Percentiles rank a stretch among this genome's conserved stretches.
Conservation (phyloP, 2,888 invertebrate species). For the Nomada goodeniana region DNA sequence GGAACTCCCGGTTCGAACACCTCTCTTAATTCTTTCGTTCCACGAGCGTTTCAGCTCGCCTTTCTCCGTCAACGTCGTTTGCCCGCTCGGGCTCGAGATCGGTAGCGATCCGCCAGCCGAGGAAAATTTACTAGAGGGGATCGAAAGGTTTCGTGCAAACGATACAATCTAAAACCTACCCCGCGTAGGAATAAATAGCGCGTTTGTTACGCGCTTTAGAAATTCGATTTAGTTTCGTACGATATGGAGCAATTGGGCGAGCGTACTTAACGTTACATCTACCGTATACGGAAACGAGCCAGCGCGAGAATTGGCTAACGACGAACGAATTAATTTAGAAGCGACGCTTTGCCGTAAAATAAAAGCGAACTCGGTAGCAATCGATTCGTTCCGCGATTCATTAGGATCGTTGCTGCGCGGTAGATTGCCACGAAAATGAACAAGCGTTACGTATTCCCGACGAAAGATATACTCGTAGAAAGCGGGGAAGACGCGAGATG, state of each 20-base stretch:
- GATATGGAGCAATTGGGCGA: conserved; percentile 39
- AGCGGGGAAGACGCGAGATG: background rate
- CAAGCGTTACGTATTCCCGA: background rate
- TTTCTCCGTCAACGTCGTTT: too few species aligned
- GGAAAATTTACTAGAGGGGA: too few species aligned
- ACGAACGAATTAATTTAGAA: conserved; percentile 11
- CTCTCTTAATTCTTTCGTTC: background rate
- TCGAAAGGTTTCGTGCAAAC: conserved; percentile 10
- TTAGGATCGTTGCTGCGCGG: background rate
- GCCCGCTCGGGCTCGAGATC: background rate
- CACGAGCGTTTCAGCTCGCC: background rate
- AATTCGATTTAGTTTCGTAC: conserved; percentile 71
- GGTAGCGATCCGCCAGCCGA: background rate
- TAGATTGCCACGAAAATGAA: background rate
- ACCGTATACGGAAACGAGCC: background rate
- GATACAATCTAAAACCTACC: conserved; percentile 50
- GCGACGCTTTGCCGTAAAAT: background rate
- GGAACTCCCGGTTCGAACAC: background rate
- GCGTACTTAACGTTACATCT: background rate
- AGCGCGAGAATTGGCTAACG: conserved; percentile 8
- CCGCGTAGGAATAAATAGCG: conserved; percentile 40
- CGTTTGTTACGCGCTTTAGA: conserved; percentile 74
- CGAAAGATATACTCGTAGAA: conserved; percentile 6
- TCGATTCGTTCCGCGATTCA: background rate
- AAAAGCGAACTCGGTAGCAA: background rate